Conservation (phyloP, 2,113 vertebrate genomes). For the Etheostoma cragini region DNA sequence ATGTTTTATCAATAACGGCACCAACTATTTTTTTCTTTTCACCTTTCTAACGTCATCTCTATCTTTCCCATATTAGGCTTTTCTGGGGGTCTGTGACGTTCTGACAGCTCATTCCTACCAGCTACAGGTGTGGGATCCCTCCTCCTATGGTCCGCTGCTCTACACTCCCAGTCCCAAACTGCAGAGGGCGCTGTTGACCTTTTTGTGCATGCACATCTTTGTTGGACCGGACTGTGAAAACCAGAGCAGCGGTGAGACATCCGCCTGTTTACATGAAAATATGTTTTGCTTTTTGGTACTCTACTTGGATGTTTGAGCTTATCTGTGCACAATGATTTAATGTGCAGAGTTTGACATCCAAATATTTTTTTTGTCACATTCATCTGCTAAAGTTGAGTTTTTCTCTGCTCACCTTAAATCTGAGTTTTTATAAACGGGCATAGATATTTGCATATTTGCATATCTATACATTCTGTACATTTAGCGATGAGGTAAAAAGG, state of each 20-base stretch:
- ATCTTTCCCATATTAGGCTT: constrained; percentile 79
- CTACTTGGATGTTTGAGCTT: background rate
- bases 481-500: background rate
- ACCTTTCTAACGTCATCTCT: background rate
- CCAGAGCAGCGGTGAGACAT: constrained; percentile 81
- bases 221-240: constrained; percentile 71
- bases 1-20: background rate
- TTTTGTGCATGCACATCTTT: constrained; percentile 86
- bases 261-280: background rate
- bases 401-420: background rate
- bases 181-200: constrained; percentile 88
- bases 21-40: background rate
- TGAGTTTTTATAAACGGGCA: background rate
- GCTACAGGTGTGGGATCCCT: constrained; percentile 80
- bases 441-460: background rate
- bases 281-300: background rate
- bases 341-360: background rate
- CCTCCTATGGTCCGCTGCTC: constrained; percentile 69
- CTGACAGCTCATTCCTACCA: constrained; percentile 88
- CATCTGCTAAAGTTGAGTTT: too few species aligned
- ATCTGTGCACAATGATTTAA: background rate
- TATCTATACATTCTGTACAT: background rate
- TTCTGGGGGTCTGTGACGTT: constrained; percentile 89
- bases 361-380: background rate
- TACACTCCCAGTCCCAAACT: constrained; percentile 86